Percentiles rank a stretch among this genome's conserved stretches.
phyloP scores from a whole-genome alignment of 2,888 invertebrate genomes.

The Synanthedon tipuliformis region DNA sequence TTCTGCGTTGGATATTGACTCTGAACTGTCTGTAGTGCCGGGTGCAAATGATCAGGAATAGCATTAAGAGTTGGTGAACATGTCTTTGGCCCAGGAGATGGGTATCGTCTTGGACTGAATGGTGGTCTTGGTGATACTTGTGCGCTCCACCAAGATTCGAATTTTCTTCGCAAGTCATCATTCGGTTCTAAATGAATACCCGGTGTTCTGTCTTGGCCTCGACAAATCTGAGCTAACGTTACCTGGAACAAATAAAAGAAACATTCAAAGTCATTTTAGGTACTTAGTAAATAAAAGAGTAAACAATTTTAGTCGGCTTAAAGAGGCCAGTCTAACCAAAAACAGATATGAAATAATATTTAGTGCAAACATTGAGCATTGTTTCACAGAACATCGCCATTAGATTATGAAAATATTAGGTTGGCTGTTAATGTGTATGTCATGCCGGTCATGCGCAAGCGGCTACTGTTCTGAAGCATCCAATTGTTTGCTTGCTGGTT shows the following conservation, averaged over 20 bases:
- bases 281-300: slow-evolving; percentile 33
- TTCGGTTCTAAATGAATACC: slow-evolving; percentile 78
- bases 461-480: slow-evolving; percentile 36
- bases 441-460: slow-evolving; percentile 66
- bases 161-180: slow-evolving; percentile 87
- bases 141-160: slow-evolving; percentile 91
- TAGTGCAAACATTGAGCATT: slow-evolving; percentile 59
- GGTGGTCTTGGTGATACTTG: slow-evolving; percentile 75
- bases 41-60: slow-evolving; percentile 74
- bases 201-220: slow-evolving; percentile 77
- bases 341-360: slow-evolving; percentile 62
- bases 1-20: slow-evolving; percentile 85
- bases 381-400: slow-evolving; percentile 70
- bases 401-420: slow-evolving; percentile 71
- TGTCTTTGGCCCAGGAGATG: slow-evolving; percentile 63
- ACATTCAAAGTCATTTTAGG: slow-evolving; percentile 22
- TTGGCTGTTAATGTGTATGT: slow-evolving; percentile 67
- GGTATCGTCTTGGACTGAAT: slow-evolving; percentile 62
- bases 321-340: slow-evolving; percentile 66
- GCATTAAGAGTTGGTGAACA: slow-evolving; percentile 56
- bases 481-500: slow-evolving; percentile 55
- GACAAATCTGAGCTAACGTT: slow-evolving; percentile 84
- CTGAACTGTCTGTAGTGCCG: slow-evolving; percentile 81
- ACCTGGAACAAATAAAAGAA: slow-evolving; percentile 69
- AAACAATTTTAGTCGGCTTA: slow-evolving; percentile 64